Percentiles rank a stretch among this genome's conserved stretches.
phyloP scores from a whole-genome alignment of 2,797 vertebrate genomes.

The Babyrousa celebensis region DNA sequence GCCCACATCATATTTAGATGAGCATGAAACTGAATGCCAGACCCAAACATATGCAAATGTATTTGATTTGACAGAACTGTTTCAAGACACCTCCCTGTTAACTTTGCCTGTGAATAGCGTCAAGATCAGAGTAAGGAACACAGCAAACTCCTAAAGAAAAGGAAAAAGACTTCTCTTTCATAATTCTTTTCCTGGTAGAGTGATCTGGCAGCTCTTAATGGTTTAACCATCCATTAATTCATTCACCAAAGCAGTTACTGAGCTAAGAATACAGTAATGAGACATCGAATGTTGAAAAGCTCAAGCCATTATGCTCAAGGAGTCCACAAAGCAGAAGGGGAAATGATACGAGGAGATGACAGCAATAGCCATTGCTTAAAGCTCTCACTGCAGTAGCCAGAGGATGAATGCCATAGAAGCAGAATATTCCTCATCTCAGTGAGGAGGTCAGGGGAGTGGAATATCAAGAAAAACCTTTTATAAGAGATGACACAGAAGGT shows the following conservation, averaged over 20 bases:
- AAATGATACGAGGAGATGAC: background rate
- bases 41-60: background rate
- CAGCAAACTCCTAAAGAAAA: background rate
- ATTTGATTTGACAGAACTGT: background rate
- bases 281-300: background rate
- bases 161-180: background rate
- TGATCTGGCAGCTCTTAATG: background rate
- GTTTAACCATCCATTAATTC: background rate
- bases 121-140: background rate
- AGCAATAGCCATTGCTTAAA: background rate
- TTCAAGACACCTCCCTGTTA: slow-evolving; percentile 16
- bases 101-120: background rate
- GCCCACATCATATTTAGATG: background rate
- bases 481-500: background rate
- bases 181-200: background rate
- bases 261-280: background rate
- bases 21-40: background rate
- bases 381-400: too few relatives aligned
- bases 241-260: background rate
- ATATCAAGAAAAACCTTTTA: background rate
- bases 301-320: background rate
- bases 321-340: background rate
- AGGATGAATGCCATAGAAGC: background rate
- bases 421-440: background rate
- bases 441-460: background rate